Evolutionary conservation across 2,888 invertebrate species (phyloP).

Genomic region (Mesorhabditis belari): DNA sequence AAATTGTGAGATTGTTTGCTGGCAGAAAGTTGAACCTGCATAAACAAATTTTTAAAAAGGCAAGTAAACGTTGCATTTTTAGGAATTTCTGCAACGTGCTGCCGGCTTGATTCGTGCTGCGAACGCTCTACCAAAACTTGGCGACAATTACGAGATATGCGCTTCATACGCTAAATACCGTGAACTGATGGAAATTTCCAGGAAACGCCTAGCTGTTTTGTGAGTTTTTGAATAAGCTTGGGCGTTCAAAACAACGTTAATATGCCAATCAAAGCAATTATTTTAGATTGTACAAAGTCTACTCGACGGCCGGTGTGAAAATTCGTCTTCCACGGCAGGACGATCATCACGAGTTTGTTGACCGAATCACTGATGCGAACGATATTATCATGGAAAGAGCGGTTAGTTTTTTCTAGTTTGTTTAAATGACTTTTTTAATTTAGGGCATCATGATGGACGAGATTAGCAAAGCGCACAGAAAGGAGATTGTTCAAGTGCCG

Average conservation of each 20-base stretch:
- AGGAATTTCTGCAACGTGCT: slow-evolving; percentile 15
- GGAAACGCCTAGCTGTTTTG: slow-evolving; percentile 22
- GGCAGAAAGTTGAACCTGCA: background rate
- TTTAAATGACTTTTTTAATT: background rate
- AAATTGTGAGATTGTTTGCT: too few relatives aligned
- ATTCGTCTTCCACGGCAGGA: slow-evolving; percentile 20
- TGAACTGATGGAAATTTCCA: slow-evolving; percentile 28
- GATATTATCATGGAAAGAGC: slow-evolving; percentile 39
- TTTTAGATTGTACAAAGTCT: slow-evolving; percentile 18
- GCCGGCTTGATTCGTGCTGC: slow-evolving; percentile 17
- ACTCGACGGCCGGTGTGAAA: slow-evolving; percentile 23
- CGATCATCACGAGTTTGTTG: slow-evolving; percentile 15
- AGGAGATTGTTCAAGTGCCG: slow-evolving; percentile 29
- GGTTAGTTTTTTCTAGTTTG: slow-evolving; percentile 9
- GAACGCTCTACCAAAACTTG: slow-evolving; percentile 25
- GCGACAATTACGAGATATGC: slow-evolving; percentile 41
- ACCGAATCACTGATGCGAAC: slow-evolving; percentile 32
- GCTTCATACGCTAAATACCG: slow-evolving; percentile 37
- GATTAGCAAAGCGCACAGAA: slow-evolving; percentile 18
- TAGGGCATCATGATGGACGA: slow-evolving; percentile 30
- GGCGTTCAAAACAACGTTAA: background rate
- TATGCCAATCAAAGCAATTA: background rate
- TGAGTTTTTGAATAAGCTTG: slow-evolving; percentile 7
- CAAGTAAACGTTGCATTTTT: background rate
- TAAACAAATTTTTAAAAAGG: too few relatives aligned